Evolutionary conservation across 2,113 vertebrate species (phyloP).

Genomic region (Toxostoma redivivum): DNA sequence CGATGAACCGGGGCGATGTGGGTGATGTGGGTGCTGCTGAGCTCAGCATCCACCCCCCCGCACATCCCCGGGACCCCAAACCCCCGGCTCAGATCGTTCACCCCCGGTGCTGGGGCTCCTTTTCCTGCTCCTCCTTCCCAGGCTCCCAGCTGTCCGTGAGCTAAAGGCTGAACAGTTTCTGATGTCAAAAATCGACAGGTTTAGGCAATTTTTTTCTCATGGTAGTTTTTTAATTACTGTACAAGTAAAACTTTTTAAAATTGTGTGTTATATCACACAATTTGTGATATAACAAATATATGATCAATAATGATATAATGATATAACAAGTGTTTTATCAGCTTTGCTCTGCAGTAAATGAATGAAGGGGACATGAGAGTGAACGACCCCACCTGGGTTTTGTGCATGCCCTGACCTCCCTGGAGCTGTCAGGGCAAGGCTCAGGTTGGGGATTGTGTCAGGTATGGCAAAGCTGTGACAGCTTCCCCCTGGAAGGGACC

Average conservation of each 20-base stretch:
- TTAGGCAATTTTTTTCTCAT: background rate
- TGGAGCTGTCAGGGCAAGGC: background rate
- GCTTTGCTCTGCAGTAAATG: background rate
- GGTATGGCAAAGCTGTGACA: background rate
- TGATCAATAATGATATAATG: no score
- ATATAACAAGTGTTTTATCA: no score
- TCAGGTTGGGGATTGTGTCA: background rate
- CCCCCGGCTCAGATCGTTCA: accelerated
- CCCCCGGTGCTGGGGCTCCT: background rate
- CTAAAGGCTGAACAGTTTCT: background rate
- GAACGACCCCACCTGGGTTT: background rate
- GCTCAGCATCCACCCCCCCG: background rate
- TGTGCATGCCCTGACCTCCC: no score
- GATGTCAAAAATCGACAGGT: background rate
- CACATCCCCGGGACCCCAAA: background rate
- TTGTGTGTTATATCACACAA: no score
- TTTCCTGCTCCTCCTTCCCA: background rate
- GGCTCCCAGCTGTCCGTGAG: background rate
- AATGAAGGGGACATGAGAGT: background rate
- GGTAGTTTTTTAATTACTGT: background rate
- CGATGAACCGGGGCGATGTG: no score
- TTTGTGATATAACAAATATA: no score
- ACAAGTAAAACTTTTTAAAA: background rate
- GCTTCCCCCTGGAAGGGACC: background rate
- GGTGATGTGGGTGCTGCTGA: background rate